Base-by-base conservation (phyloP, 2,113 vertebrate species). In the Oxyura jamaicensis region DNA sequence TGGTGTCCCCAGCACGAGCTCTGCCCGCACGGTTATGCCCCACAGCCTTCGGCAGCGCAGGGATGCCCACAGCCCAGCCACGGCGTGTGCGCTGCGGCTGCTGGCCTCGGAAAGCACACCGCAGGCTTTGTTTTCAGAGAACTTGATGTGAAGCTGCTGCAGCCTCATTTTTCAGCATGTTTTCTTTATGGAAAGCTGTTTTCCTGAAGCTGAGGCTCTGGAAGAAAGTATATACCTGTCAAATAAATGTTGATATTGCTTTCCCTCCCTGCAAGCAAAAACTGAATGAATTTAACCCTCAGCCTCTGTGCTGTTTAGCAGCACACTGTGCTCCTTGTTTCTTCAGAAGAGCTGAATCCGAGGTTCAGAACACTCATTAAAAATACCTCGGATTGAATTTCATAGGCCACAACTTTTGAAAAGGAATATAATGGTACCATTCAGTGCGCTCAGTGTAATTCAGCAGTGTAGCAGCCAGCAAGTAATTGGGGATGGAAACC, bases 301-400 rank as follows among this genome's bases (percentile, higher is more conserved):
- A 1, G 82, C 82, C 96, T 74, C 1, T 0, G 83, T 0, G 10
- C 91, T 97, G 63, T 91, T 85, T 63, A 95, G 79, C 71, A 75
- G 82, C 93, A 98, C 96, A 98, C 96, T 97, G 93, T 1, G 39
- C 81, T 90, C 97, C 96, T 98, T 98, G 97, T 98, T 98, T 95
- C 97, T 95, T 66, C 48, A 63, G 91, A 82, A 17, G 76, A 96
- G 75, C 84, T 92, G 82, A 96, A 96, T 88, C 94, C 46, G 75
- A 76, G 79, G 29, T 90, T 94, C 94, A 85, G 95, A 96, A 95
- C 80, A 50, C 93, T 97, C 96, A 95, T 96, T 97, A 98, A 97
- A 97, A 97, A 95, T 96, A 90, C 92, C 97, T 95, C 95, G 86
- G 98, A 97, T 94, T 97, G 96, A 95, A 96, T 98, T 98, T 98